A percentile compares a stretch with the other conserved stretches of the same genome.
phyloP scores from a whole-genome alignment of 1,140 invertebrate genomes.

The Rhopalosiphum padi region DNA sequence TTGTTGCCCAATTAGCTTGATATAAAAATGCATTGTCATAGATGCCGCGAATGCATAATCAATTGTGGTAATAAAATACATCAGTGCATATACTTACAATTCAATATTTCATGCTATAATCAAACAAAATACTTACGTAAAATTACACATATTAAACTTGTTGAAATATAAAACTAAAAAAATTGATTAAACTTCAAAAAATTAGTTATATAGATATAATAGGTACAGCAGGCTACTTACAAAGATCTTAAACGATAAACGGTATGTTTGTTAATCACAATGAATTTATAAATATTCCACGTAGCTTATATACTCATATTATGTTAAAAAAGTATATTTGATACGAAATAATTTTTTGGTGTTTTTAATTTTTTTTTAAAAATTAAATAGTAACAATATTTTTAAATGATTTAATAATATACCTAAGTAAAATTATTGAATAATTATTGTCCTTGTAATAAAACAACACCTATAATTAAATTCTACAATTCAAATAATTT shows the following conservation, averaged over 20 bases:
- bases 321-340: too few species aligned
- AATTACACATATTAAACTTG: background rate
- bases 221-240: background rate
- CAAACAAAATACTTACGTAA: background rate
- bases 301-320: background rate
- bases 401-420: background rate
- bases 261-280: background rate
- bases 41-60: background rate
- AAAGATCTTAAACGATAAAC: background rate
- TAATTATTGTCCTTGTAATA: background rate
- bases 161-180: background rate
- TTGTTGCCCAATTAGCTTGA: background rate
- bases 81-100: background rate
- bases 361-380: background rate
- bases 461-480: background rate
- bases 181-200: background rate
- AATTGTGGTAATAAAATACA: background rate
- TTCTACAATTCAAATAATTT: background rate
- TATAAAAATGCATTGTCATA: background rate
- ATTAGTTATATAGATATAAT: background rate
- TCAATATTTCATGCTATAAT: background rate
- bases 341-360: background rate
- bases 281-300: background rate
- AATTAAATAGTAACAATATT: background rate
- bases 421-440: background rate